phyloP scores from a whole-genome alignment of 2,797 vertebrate species.

The Centropyge bicolor region DNA sequence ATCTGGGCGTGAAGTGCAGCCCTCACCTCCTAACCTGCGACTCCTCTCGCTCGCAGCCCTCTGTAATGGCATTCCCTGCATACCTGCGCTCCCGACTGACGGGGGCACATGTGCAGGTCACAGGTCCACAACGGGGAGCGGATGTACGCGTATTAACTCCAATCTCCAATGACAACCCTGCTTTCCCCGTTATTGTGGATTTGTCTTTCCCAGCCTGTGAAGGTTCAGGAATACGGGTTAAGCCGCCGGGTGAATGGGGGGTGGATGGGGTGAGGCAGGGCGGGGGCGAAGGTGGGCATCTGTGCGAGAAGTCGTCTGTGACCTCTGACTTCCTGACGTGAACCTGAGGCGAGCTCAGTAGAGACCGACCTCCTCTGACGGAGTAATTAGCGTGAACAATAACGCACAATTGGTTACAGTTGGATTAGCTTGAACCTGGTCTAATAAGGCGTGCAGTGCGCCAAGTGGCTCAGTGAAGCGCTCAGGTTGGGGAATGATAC shows the following conservation, averaged over 20 bases:
- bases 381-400: slow-evolving; percentile 80
- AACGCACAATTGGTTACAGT: slow-evolving; percentile 73
- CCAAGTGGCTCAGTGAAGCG: slow-evolving; percentile 70
- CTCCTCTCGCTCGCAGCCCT: slow-evolving; percentile 46
- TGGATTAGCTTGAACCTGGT: slow-evolving; percentile 75
- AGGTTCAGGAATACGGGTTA: slow-evolving; percentile 38
- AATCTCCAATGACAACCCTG: slow-evolving; percentile 65
- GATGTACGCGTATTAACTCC: slow-evolving; percentile 66
- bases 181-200: slow-evolving; percentile 63
- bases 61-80: slow-evolving; percentile 72
- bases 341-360: slow-evolving; percentile 58
- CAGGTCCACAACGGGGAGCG: slow-evolving; percentile 61
- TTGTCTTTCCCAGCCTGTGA: slow-evolving; percentile 65
- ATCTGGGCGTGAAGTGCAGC: slow-evolving; percentile 53
- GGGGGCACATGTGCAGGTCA: slow-evolving; percentile 70
- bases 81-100: slow-evolving; percentile 71
- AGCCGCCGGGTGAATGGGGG: slow-evolving; percentile 38
- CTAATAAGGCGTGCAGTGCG: slow-evolving; percentile 72
- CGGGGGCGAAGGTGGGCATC: slow-evolving; percentile 21
- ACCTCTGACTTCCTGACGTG: slow-evolving; percentile 60
- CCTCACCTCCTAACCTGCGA: slow-evolving; percentile 56
- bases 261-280: slow-evolving; percentile 5
- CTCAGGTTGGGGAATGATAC: slow-evolving; percentile 65
- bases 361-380: slow-evolving; percentile 55
- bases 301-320: slow-evolving; percentile 55